phyloP scores from a whole-genome alignment of 1,140 invertebrate genomes.

The Paracyclopina nana region DNA sequence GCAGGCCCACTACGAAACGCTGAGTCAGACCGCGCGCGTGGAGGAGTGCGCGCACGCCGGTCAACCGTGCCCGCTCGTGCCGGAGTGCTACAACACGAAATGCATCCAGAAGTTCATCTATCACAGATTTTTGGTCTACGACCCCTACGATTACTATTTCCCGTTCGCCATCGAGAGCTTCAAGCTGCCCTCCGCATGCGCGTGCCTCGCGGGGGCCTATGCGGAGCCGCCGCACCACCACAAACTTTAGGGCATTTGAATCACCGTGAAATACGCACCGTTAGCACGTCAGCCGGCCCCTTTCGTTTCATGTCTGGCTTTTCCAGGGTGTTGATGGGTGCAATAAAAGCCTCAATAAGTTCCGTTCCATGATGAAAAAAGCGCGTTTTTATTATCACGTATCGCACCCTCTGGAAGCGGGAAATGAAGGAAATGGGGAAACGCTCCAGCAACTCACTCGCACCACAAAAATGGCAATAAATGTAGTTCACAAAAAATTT shows the following conservation, averaged over 20 bases:
- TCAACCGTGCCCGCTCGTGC: conserved; percentile 21
- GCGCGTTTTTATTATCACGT: not conserved
- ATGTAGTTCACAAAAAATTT: no score
- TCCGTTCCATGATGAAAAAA: not conserved
- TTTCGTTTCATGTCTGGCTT: not conserved
- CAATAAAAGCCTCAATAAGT: not conserved
- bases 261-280: not conserved
- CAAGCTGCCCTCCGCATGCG: conserved; percentile 22
- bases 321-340: not conserved
- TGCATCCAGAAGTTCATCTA: conserved; percentile 23
- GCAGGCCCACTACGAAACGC: conserved; percentile 21
- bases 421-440: not conserved
- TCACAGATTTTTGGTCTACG: conserved; percentile 22
- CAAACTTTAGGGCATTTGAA: not conserved
- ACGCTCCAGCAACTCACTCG: not conserved
- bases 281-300: not conserved
- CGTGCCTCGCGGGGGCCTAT: conserved; percentile 21
- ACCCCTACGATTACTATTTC: conserved; percentile 22
- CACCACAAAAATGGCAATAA: conserved; percentile 3
- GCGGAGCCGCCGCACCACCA: conserved; percentile 7
- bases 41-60: conserved; percentile 21
- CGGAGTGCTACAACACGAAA: conserved; percentile 21
- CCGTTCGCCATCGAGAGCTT: conserved; percentile 23
- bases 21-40: conserved; percentile 22
- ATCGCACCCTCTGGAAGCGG: not conserved